Conservation (phyloP, 1,140 invertebrate genomes). For the Dendrolimus punctatus region DNA sequence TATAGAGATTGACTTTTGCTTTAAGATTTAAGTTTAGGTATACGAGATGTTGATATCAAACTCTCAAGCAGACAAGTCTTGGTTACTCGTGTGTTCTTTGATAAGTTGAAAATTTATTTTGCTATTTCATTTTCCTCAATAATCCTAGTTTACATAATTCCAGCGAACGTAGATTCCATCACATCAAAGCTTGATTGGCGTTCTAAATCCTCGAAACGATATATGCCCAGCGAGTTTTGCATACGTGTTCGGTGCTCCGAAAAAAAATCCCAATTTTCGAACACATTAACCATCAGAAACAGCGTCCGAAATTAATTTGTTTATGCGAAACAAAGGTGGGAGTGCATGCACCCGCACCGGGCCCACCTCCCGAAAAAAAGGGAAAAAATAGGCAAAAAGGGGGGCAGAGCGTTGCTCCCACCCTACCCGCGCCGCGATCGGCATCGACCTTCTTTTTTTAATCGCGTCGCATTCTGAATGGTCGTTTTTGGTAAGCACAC, state of each 20-base stretch:
- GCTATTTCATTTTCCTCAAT: too few species aligned
- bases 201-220: too few species aligned
- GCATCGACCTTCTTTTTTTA: conserved; percentile 70
- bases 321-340: conserved; percentile 71
- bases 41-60: too few species aligned
- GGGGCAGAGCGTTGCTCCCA: conserved; percentile 32
- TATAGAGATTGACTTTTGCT: too few species aligned
- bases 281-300: conserved; percentile 68
- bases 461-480: conserved; percentile 67
- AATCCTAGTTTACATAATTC: too few species aligned
- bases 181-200: neutral
- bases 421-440: conserved; percentile 61
- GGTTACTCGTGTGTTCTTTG: too few species aligned
- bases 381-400: conserved; percentile 58
- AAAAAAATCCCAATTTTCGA: conserved; percentile 30
- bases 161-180: neutral
- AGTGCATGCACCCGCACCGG: conserved; percentile 64
- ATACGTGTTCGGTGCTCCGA: conserved; percentile 3
- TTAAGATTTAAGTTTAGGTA: too few species aligned
- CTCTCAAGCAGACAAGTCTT: too few species aligned
- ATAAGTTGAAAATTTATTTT: too few species aligned
- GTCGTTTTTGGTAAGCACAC: conserved; percentile 71
- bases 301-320: conserved; percentile 70
- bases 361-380: conserved; percentile 65
- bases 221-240: neutral